Evolutionary conservation across 2,888 invertebrate genomes (phyloP), one percentile per base, ranked within the genome.

Genomic region (Exephanes ischioxanthus): DNA sequence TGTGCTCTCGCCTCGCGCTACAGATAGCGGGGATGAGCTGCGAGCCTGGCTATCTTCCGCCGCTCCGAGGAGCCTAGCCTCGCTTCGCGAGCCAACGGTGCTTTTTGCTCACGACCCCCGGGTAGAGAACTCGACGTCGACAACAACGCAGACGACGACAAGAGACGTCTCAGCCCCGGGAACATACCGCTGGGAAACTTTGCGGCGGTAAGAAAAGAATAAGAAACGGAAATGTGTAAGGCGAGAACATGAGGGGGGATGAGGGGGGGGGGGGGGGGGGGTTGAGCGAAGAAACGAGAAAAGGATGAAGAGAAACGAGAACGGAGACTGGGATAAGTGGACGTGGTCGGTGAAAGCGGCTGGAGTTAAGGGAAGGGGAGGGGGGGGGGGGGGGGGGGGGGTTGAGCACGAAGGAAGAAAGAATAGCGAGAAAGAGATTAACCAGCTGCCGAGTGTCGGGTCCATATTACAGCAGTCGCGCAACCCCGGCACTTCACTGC

Each of bases 251-350:
- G 0, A 6, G 6, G 1, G 2, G 51, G 58, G 53, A 41, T 53
- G 48, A 51, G 51, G 37, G 19, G 33, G 71, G 48, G 37, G 33
- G 6, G 33, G 6, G 1, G 2, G 51, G 58, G 53, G 41, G 26
- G 33, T 33, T 37, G 71, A 55, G 37, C 58, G 48, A 37, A 72
- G 68, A 63, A 80, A 73, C 78, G 76, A 37, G 79, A 71, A 85
- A 79, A 83, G 71, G 73, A 79, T 84, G 78, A 86, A 84, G 84
- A 86, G 73, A 83, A 86, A 86, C 83, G 80, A 72, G 77, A 84
- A 58, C 22, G 45, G 80, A 80, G 55, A 63, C 48, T 51, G 68
- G 68, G 71, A 72, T 61, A 71, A 84, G 67, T 76, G 73, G 58
- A 77, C 75, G 68, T 33, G 61, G 66, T 67, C 41, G 45, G 63